Evolutionary conservation across 2,888 invertebrate genomes (phyloP).

Genomic region (Stictocephala bisonia): DNA sequence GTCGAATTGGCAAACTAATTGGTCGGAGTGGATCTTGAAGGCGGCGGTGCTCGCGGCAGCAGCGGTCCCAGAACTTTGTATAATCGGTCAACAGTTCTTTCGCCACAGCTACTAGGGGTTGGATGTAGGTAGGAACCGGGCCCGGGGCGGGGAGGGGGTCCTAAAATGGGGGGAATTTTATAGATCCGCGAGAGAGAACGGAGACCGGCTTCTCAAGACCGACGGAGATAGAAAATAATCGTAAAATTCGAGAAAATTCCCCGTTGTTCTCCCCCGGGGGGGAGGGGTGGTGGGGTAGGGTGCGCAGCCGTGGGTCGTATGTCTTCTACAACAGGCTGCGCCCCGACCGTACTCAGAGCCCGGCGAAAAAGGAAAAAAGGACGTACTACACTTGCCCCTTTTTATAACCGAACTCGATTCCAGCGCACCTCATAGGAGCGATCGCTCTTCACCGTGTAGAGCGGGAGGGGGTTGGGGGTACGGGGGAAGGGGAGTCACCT

Average conservation of each 20-base stretch:
- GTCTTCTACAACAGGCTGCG: slow-evolving; percentile 29
- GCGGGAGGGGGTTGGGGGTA: slow-evolving; percentile 62
- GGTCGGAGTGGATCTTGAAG: neutral
- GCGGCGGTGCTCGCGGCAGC: no score
- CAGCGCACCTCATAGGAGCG: slow-evolving; percentile 47
- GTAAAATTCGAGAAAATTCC: slow-evolving; percentile 50
- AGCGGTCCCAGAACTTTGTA: slow-evolving; percentile 46
- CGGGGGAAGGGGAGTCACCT: slow-evolving; percentile 34
- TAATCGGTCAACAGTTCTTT: slow-evolving; percentile 51
- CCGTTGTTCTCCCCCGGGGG: slow-evolving; percentile 42
- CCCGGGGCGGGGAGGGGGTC: slow-evolving; percentile 23
- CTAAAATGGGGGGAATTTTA: slow-evolving; percentile 47
- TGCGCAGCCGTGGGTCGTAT: slow-evolving; percentile 47
- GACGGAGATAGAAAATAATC: slow-evolving; percentile 49
- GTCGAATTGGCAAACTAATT: neutral
- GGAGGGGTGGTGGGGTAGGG: slow-evolving; percentile 28
- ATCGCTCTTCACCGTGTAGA: slow-evolving; percentile 40
- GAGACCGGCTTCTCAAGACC: slow-evolving; percentile 28
- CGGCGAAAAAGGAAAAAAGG: slow-evolving; percentile 47
- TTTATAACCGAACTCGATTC: slow-evolving; percentile 47
- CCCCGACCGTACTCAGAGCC: slow-evolving; percentile 23
- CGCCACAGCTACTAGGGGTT: slow-evolving; percentile 52
- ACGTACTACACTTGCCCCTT: slow-evolving; percentile 43
- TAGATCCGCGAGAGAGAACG: slow-evolving; percentile 45
- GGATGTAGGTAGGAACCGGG: slow-evolving; percentile 56